A percentile compares a stretch with the other conserved stretches of the same genome.
Evolutionary conservation across 2,888 invertebrate genomes (phyloP).

Genomic region (Ichneumoninae sp.): DNA sequence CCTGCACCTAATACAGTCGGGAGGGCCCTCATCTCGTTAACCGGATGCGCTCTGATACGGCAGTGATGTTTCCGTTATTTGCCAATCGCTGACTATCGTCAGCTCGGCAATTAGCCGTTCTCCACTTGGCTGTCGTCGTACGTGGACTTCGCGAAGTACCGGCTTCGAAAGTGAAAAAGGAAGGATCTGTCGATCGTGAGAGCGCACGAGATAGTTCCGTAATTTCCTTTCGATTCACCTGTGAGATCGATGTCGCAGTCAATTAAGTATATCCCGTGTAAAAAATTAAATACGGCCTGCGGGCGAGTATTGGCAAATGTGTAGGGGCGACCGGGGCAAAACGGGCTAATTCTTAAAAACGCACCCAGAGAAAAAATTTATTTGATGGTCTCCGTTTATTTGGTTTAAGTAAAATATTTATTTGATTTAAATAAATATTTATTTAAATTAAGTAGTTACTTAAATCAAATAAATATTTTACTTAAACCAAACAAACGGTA

Average conservation of each 20-base stretch:
- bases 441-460: no score
- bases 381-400: no score
- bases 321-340: not conserved
- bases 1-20: not conserved
- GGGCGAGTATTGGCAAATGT: not conserved
- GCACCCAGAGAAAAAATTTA: no score
- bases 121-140: constrained; percentile 9
- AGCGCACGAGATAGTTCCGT: constrained; percentile 30
- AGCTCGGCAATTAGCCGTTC: constrained; percentile 26
- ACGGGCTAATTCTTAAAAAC: not conserved
- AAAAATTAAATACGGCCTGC: not conserved
- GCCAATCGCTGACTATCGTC: constrained; percentile 53
- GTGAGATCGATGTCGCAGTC: constrained; percentile 10
- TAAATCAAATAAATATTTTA: no score
- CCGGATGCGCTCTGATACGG: constrained; percentile 57
- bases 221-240: constrained; percentile 15
- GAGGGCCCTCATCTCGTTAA: constrained; percentile 49
- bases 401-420: no score
- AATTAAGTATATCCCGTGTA: not conserved
- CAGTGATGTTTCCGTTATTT: constrained; percentile 65
- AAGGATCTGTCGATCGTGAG: constrained; percentile 33
- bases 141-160: constrained; percentile 24
- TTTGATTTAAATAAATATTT: no score
- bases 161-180: constrained; percentile 35
- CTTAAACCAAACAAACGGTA: no score